phyloP scores from a whole-genome alignment of 1,140 invertebrate species.

The Hormaphis cornu region DNA sequence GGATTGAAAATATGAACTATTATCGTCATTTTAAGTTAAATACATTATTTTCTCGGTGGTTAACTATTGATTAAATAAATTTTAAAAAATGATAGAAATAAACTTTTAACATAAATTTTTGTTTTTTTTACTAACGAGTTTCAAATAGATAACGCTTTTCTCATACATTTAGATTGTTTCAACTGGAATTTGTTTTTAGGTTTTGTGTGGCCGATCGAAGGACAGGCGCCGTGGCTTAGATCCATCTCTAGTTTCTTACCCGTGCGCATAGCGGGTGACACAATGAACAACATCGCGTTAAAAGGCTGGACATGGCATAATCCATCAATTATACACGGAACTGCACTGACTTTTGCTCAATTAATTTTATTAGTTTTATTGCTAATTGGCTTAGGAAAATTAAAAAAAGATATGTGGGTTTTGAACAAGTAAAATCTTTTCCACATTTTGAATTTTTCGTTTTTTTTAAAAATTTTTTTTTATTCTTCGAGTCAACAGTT shows the following conservation, averaged over 20 bases:
- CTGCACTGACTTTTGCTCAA: not conserved
- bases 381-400: not conserved
- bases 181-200: not conserved
- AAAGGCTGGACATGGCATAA: not conserved
- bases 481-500: too few species aligned
- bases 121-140: too few species aligned
- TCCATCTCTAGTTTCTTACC: not conserved
- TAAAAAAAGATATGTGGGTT: conserved; percentile 1
- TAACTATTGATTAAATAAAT: too few species aligned
- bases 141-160: too few species aligned
- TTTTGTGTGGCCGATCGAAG: not conserved
- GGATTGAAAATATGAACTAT: too few species aligned
- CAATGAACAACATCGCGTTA: not conserved
- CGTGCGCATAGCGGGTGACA: not conserved
- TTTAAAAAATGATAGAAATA: too few species aligned
- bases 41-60: too few species aligned
- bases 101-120: too few species aligned
- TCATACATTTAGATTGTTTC: too few species aligned
- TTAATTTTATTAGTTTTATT: not conserved
- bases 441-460: too few species aligned
- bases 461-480: too few species aligned
- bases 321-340: not conserved
- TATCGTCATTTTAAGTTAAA: too few species aligned
- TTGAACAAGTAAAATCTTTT: conserved; percentile 12
- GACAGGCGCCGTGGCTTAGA: not conserved